These are phyloP conservation scores for Colossoma macropomum DNA, from an alignment of 2,113 vertebrate genomes.

Conservation along the genomic window DNA sequence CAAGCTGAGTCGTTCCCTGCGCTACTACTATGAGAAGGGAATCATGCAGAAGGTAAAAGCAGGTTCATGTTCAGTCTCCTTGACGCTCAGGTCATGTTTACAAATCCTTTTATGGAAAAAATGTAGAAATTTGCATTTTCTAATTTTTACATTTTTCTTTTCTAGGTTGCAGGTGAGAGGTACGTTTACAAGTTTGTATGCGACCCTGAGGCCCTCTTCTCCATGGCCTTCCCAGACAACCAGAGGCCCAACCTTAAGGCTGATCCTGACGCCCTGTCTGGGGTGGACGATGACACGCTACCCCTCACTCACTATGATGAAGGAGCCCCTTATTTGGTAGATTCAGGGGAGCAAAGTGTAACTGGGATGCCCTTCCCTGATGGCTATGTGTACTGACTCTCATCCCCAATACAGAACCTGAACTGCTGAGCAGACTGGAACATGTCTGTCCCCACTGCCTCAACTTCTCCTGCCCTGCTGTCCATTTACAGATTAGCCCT, in stretches of 20 bases:
- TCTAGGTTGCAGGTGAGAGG: slow-evolving; percentile 91
- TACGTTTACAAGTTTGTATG: slow-evolving; percentile 98
- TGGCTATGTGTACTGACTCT: slow-evolving; percentile 86
- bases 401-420: slow-evolving; percentile 51
- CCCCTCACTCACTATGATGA: slow-evolving; percentile 93
- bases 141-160: neutral
- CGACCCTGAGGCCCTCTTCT: slow-evolving; percentile 94
- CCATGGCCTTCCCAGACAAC: slow-evolving; percentile 97
- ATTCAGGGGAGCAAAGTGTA: slow-evolving; percentile 84
- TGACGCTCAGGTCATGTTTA: neutral
- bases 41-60: slow-evolving; percentile 96
- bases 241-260: slow-evolving; percentile 93
- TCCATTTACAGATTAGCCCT: slow-evolving; percentile 60
- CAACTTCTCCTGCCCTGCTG: slow-evolving; percentile 58
- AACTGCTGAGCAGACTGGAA: slow-evolving; percentile 60
- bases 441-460: slow-evolving; percentile 53
- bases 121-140: neutral
- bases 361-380: slow-evolving; percentile 84
- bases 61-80: slow-evolving; percentile 57
- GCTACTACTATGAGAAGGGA: slow-evolving; percentile 98
- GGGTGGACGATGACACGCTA: slow-evolving; percentile 87
- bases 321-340: slow-evolving; percentile 83
- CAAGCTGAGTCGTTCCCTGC: slow-evolving; percentile 95
- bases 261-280: slow-evolving; percentile 80
- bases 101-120: neutral